phyloP scores from a whole-genome alignment of 2,797 vertebrate genomes.

The Oreonectes daqikongensis region DNA sequence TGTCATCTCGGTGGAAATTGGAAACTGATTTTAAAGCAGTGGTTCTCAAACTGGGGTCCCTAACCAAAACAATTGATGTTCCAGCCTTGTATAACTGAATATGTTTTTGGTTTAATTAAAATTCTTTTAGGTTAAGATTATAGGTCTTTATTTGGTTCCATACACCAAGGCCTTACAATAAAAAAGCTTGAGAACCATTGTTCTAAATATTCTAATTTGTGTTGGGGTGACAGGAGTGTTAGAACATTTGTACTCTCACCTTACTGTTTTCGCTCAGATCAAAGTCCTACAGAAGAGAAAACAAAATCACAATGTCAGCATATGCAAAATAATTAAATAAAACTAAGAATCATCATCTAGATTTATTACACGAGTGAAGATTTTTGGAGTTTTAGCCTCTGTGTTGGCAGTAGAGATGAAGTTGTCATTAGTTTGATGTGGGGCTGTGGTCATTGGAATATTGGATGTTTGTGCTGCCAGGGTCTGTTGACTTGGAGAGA shows the following conservation, averaged over 20 bases:
- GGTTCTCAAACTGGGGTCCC: too few relatives aligned
- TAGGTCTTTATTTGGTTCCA: too few relatives aligned
- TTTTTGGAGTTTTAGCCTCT: background rate
- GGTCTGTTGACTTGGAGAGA: background rate
- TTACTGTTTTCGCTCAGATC: background rate
- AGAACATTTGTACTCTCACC: background rate
- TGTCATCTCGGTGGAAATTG: slow-evolving; percentile 40
- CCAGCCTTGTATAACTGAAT: too few relatives aligned
- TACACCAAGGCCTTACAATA: too few relatives aligned
- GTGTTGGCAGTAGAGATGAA: background rate
- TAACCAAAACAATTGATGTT: too few relatives aligned
- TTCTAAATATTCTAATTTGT: too few relatives aligned
- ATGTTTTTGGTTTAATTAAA: too few relatives aligned
- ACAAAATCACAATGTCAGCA: background rate
- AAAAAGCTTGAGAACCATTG: too few relatives aligned
- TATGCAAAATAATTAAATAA: background rate
- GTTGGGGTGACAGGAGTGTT: background rate
- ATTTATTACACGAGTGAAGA: background rate
- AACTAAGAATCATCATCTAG: background rate
- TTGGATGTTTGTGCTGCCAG: background rate
- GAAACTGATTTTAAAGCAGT: too few relatives aligned
- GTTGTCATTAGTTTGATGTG: background rate
- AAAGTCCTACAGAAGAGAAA: background rate
- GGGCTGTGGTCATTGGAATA: rapidly evolving
- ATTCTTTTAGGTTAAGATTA: too few relatives aligned